These are phyloP conservation scores for Morpho helenor DNA, from an alignment of 2,888 invertebrate genomes.

Conservation along the genomic window DNA sequence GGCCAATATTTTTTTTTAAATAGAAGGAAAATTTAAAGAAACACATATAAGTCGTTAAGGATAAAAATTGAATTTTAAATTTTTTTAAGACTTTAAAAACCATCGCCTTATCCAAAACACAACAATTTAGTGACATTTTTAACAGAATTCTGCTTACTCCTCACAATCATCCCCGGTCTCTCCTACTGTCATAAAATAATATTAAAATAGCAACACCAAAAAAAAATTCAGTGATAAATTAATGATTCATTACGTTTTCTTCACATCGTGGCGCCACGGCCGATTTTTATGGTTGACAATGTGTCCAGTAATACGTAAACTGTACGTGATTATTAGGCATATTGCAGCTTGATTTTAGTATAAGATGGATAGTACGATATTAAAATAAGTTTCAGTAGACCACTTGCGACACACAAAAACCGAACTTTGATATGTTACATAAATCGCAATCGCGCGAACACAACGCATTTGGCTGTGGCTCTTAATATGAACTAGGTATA, in stretches of 20 bases:
- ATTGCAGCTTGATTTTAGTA: constrained; percentile 47
- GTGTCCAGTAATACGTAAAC: constrained; percentile 42
- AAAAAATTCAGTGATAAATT: background rate
- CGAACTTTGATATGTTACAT: constrained; percentile 35
- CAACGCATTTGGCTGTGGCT: constrained; percentile 63
- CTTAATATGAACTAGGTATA: constrained; percentile 31
- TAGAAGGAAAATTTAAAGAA: no score
- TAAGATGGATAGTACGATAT: constrained; percentile 77
- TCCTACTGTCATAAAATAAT: no score
- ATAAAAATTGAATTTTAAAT: no score
- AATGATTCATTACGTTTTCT: background rate
- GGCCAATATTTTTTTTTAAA: no score
- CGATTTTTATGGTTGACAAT: constrained; percentile 49
- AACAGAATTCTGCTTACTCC: no score
- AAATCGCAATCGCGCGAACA: constrained; percentile 41
- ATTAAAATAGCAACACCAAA: no score
- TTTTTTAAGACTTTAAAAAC: no score
- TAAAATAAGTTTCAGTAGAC: constrained; percentile 56
- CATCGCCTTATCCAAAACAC: no score
- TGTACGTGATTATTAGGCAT: constrained; percentile 43
- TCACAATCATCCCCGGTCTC: no score
- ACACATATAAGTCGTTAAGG: no score
- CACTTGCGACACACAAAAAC: constrained; percentile 76
- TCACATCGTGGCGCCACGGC: constrained; percentile 26
- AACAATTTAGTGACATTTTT: no score